Percentiles rank a stretch among this genome's conserved stretches.
These are phyloP conservation scores for Phrynosoma platyrhinos DNA, from an alignment of 2,113 vertebrate species.

Conservation along the genomic window DNA sequence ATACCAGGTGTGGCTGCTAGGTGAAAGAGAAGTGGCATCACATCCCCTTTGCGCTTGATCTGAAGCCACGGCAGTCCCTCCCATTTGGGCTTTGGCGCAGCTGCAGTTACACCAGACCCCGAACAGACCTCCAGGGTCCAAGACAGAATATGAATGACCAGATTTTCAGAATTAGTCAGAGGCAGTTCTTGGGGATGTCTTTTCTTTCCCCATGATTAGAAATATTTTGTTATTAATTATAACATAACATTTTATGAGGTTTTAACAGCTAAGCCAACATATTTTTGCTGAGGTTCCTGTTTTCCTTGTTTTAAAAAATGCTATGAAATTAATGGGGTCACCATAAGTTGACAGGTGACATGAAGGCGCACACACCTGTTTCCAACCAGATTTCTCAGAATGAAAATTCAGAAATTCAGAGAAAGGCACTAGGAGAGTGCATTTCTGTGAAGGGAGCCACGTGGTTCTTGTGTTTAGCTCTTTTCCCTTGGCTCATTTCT, in stretches of 20 bases:
- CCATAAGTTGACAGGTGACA: too few species aligned
- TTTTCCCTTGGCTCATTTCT: background rate
- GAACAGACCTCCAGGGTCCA: too few species aligned
- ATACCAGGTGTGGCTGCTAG: too few species aligned
- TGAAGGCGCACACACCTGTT: background rate
- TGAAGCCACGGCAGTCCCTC: too few species aligned
- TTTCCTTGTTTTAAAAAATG: too few species aligned
- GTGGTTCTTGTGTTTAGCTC: slow-evolving; percentile 30
- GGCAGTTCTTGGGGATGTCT: background rate
- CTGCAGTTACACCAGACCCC: too few species aligned
- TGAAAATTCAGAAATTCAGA: slow-evolving; percentile 43
- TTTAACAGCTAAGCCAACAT: background rate
- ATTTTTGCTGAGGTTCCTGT: background rate
- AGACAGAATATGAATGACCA: slow-evolving; percentile 5
- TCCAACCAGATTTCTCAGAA: slow-evolving; percentile 17
- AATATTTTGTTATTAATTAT: background rate
- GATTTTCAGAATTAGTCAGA: slow-evolving; percentile 4
- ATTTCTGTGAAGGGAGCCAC: background rate
- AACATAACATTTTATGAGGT: slow-evolving; percentile 16
- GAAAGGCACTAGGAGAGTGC: slow-evolving; percentile 21
- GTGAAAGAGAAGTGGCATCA: too few species aligned
- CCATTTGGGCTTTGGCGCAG: too few species aligned
- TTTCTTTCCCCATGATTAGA: background rate
- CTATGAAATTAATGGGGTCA: too few species aligned
- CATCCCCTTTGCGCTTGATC: too few species aligned